Conservation (phyloP, 2,888 invertebrate species). For the Neelides folsomi region DNA sequence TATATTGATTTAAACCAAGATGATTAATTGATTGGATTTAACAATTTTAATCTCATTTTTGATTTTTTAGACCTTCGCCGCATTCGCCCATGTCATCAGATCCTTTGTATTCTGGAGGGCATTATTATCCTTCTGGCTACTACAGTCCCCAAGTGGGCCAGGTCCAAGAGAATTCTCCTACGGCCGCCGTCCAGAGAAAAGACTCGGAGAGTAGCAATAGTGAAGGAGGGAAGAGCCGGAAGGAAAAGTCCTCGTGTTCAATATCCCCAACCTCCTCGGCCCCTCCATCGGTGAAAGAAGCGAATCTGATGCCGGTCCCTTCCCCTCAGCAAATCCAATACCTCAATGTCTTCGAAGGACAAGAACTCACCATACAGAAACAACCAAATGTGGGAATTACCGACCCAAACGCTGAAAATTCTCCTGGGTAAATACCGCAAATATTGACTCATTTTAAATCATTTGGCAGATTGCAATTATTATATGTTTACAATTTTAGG, state of each 20-base stretch:
- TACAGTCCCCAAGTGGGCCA: conserved; percentile 32
- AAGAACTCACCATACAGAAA: conserved; percentile 90
- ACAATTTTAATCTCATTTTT: not conserved
- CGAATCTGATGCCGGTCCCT: conserved; percentile 87
- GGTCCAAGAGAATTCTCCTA: conserved; percentile 25
- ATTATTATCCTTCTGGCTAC: conserved; percentile 30
- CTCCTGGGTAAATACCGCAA: conserved; percentile 23
- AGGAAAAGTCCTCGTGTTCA: conserved; percentile 34
- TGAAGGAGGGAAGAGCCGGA: conserved; percentile 33
- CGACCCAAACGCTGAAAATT: conserved; percentile 30
- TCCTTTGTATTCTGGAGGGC: conserved; percentile 26
- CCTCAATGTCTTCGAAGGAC: conserved; percentile 88
- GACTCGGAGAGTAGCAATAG: conserved; percentile 36
- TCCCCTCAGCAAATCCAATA: conserved; percentile 93
- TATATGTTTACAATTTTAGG: conserved; percentile 29
- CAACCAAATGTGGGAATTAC: conserved; percentile 55
- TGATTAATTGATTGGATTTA: no score
- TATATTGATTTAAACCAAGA: no score
- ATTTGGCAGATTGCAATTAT: not conserved
- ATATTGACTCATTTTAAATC: no score
- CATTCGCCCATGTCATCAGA: conserved; percentile 31
- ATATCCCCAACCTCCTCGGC: conserved; percentile 34
- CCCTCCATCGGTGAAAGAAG: conserved; percentile 53
- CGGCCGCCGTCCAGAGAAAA: conserved; percentile 37
- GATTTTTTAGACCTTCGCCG: conserved; percentile 28